Evolutionary conservation across 2,113 vertebrate genomes (phyloP), one percentile per base, ranked within the genome.

Genomic region (Ptilonorhynchus violaceus): DNA sequence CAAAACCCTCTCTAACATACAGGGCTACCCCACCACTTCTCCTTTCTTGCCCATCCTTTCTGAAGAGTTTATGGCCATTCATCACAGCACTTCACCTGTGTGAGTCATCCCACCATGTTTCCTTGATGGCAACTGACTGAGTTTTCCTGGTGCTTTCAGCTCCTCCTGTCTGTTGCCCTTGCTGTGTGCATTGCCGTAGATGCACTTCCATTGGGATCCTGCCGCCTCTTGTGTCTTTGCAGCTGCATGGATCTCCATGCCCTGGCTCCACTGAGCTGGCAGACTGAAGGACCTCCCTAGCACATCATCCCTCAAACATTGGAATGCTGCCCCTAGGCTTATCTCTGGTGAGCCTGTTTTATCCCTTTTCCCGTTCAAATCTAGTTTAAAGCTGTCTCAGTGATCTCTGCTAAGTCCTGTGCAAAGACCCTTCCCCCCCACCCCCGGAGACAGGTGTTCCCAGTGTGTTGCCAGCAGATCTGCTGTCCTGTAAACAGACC

Each of bases 211-310:
- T 3, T 6, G 44, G 25, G 44, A 42, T 42, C 37, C 44, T 44
- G 35, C 72, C 1, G 9, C 17, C 52, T 17, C 25, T 31, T 15
- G 9, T 30, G 12, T 15, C 42, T 64, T 35, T 80, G 50, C 35
- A 0, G 2, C 17, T 1, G 0, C 15, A 1, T 3, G 44, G 27
- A 28, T 33, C 37, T 33, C 21, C 47, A 11, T 17, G 47, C 47
- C 47, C 30, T 31, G 31, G 27, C 53, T 60, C 3, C 30, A 7
- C 23, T 8, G 78, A n/a, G 27, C 9, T 3, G 24, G 15, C 46
- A 41, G n/a, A 10, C 21, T 30, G 24, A 19, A 41, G 14, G 14
- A 19, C 21, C 14, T 46, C 55, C 8, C 21, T 2, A 2, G 30
- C 23, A 21, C 42, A 14, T 33, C 56, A 50, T 16, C 22, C 31